These are phyloP conservation scores for Cantharis nigra DNA, from an alignment of 2,888 invertebrate genomes.

Conservation along the genomic window DNA sequence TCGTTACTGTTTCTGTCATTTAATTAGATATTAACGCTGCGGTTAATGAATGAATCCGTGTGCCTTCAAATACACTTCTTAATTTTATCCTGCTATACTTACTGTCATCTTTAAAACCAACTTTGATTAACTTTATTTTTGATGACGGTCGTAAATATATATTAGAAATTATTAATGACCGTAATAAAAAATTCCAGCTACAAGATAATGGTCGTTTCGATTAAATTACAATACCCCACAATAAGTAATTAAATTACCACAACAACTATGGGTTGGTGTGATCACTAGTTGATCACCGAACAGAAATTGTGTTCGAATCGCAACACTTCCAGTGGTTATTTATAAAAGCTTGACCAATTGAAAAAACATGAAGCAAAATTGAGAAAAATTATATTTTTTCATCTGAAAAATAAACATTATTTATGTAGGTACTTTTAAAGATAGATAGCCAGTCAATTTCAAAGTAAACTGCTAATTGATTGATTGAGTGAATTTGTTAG, in stretches of 20 bases:
- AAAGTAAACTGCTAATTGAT: background rate
- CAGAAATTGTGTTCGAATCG: too few relatives aligned
- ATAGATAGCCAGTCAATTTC: background rate
- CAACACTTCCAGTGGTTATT: too few relatives aligned
- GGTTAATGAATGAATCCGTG: constrained; percentile 13
- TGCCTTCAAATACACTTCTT: background rate
- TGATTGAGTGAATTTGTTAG: background rate
- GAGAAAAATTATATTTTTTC: too few relatives aligned
- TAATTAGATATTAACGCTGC: constrained; percentile 11
- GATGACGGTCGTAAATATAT: background rate
- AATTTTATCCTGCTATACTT: background rate
- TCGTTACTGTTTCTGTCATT: constrained; percentile 17
- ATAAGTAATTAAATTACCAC: too few relatives aligned
- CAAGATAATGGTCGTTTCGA: too few relatives aligned
- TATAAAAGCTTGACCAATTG: too few relatives aligned
- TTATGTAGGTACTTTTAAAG: too few relatives aligned
- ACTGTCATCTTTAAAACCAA: background rate
- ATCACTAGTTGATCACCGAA: too few relatives aligned
- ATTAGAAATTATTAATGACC: background rate
- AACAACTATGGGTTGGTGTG: too few relatives aligned
- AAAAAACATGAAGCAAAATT: too few relatives aligned
- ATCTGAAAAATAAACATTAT: too few relatives aligned
- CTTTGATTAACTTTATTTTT: background rate
- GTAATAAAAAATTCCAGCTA: background rate
- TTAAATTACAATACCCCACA: too few relatives aligned